phyloP scores from a whole-genome alignment of 2,797 vertebrate genomes.

The Hybognathus amarus region DNA sequence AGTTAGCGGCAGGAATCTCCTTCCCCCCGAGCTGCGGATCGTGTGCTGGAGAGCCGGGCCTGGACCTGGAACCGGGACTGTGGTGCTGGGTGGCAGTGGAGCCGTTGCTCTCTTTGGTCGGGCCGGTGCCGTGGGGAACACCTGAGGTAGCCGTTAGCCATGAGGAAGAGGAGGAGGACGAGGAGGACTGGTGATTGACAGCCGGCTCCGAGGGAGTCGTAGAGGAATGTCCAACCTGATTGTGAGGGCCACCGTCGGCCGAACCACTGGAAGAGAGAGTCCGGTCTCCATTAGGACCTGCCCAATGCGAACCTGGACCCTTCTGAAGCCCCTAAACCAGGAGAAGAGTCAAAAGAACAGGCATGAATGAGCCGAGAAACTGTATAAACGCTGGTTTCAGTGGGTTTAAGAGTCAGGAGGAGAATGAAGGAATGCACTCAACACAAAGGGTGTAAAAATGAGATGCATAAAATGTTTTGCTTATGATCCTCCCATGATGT shows the following conservation, averaged over 20 bases:
- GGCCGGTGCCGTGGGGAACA: conserved; percentile 92
- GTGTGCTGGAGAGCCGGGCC: conserved; percentile 79
- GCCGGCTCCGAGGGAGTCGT: conserved; percentile 87
- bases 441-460: neutral
- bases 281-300: conserved; percentile 93
- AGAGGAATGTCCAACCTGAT: conserved; percentile 97
- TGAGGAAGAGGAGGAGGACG: conserved; percentile 79
- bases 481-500: neutral
- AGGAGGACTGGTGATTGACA: conserved; percentile 92
- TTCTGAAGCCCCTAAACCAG: conserved; percentile 91
- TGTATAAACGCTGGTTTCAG: neutral
- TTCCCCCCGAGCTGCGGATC: conserved; percentile 95
- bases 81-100: conserved; percentile 89
- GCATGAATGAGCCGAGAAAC: neutral
- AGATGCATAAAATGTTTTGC: neutral
- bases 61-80: conserved; percentile 73
- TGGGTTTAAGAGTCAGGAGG: neutral
- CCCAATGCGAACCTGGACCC: conserved; percentile 90
- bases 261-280: conserved; percentile 89
- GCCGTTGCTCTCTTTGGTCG: conserved; percentile 92
- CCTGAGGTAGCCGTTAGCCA: conserved; percentile 98
- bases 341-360: conserved; percentile 2
- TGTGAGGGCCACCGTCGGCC: conserved; percentile 89
- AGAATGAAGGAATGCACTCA: neutral
- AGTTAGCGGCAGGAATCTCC: conserved; percentile 84